phyloP scores from a whole-genome alignment of 2,113 vertebrate species.

The Hemiprocne comata region DNA sequence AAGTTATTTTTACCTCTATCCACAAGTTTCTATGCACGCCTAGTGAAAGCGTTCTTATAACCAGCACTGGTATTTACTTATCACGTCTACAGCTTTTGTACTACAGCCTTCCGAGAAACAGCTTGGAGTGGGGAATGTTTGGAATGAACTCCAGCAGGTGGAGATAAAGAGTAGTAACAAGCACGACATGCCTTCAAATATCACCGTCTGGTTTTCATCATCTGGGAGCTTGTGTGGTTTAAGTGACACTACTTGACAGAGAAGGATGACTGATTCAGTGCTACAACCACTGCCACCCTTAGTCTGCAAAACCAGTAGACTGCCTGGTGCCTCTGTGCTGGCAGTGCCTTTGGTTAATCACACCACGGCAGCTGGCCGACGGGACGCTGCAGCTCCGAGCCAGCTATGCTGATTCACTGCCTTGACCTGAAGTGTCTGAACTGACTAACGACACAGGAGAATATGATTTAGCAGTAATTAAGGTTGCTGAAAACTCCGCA shows the following conservation, averaged over 20 bases:
- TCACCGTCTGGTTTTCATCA: constrained; percentile 45
- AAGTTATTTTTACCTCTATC: not conserved
- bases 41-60: not conserved
- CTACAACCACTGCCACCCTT: constrained; percentile 25
- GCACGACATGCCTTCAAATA: rapidly evolving
- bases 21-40: not conserved
- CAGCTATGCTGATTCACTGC: not conserved
- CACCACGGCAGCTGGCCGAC: not conserved
- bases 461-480: not conserved
- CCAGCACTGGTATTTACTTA: rapidly evolving
- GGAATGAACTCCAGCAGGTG: constrained; percentile 55
- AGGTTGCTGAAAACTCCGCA: not conserved
- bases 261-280: constrained; percentile 29
- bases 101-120: not conserved
- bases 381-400: not conserved
- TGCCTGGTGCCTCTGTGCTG: constrained; percentile 48
- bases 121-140: not conserved
- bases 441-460: not conserved
- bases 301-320: constrained; percentile 48
- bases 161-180: constrained; percentile 42
- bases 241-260: constrained; percentile 23
- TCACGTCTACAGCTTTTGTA: not conserved
- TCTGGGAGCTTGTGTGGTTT: constrained; percentile 23
- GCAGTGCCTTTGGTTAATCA: not conserved
- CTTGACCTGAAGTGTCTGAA: not conserved